Evolutionary conservation across 2,888 invertebrate genomes (phyloP), one percentile per base, ranked within the genome.

Genomic region (Sylvicola fuscatus): DNA sequence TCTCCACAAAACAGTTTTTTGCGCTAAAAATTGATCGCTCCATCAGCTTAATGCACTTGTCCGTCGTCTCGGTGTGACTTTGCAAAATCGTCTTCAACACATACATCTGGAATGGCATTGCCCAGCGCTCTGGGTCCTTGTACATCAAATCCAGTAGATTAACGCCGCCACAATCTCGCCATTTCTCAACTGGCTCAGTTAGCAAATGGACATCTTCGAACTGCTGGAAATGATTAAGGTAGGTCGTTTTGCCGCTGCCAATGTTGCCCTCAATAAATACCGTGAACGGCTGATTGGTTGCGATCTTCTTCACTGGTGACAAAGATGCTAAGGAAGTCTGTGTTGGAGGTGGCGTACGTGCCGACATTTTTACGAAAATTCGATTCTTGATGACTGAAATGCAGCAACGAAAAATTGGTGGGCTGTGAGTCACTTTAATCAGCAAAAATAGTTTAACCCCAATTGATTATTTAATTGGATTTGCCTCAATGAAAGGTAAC

Each of bases 241-340:
- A 84, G 6, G 86, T 83, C 2, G 87, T 86, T 62, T 89, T 89
- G 1, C 87, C 87, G 51, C 83, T 78, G 16, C 87, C 87, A 48
- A 89, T 86, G 54, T 89, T 89, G 16, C 87, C 87, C 52, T 89
- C 87, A 26, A 89, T 77, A 29, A 80, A 68, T 14, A 89, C 79
- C 1, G 82, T 84, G 49, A 79, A 81, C 0, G 80, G 78, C 43
- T 70, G 70, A n/a, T 50, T 49, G 21, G 21, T 8, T 4, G 21
- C 21, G 21, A 21, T 21, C 21, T 21, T 21, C 8, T 21, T 21
- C 8, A 21, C 21, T 21, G 21, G 21, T 4, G 21, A 21, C 5
- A 21, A 8, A 8, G 4, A 8, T 21, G 21, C 21, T 8, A 21
- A 21, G 21, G 21, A 21, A 21, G 21, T 21, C 8, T 4, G 21